These are phyloP conservation scores for Habropoda laboriosa DNA, from an alignment of 1,140 invertebrate genomes.

Conservation along the genomic window DNA sequence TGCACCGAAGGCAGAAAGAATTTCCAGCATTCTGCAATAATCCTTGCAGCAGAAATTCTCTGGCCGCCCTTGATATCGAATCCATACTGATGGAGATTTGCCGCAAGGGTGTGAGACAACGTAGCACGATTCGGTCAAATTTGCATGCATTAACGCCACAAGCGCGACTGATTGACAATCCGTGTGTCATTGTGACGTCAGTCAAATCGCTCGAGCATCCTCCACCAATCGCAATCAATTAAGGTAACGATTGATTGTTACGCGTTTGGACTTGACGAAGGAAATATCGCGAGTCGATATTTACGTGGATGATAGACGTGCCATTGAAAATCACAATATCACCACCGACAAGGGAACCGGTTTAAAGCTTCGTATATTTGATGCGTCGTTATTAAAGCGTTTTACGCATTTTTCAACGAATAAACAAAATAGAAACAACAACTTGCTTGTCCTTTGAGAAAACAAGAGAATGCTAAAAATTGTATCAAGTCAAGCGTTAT, in stretches of 20 bases:
- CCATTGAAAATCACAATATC: constrained; percentile 51
- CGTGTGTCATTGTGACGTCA: constrained; percentile 80
- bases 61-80: constrained; percentile 64
- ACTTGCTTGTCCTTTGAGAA: too few relatives aligned
- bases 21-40: constrained; percentile 37
- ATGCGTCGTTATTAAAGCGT: constrained; percentile 4
- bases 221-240: constrained; percentile 78
- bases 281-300: constrained; percentile 62
- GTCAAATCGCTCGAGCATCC: constrained; percentile 69
- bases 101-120: constrained; percentile 65
- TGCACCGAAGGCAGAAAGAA: constrained; percentile 40
- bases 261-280: constrained; percentile 64
- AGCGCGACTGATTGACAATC: constrained; percentile 81
- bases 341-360: background rate
- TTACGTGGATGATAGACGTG: constrained; percentile 59
- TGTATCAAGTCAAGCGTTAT: too few relatives aligned
- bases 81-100: constrained; percentile 67
- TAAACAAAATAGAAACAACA: too few relatives aligned
- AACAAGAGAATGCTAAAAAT: too few relatives aligned
- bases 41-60: constrained; percentile 36
- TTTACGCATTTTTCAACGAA: too few relatives aligned
- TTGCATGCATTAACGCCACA: constrained; percentile 80
- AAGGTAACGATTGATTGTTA: constrained; percentile 80
- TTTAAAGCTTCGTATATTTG: constrained; percentile 35
- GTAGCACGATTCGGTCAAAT: constrained; percentile 68